These are phyloP conservation scores for Lota lota DNA, from an alignment of 2,113 vertebrate genomes.

Conservation along the genomic window DNA sequence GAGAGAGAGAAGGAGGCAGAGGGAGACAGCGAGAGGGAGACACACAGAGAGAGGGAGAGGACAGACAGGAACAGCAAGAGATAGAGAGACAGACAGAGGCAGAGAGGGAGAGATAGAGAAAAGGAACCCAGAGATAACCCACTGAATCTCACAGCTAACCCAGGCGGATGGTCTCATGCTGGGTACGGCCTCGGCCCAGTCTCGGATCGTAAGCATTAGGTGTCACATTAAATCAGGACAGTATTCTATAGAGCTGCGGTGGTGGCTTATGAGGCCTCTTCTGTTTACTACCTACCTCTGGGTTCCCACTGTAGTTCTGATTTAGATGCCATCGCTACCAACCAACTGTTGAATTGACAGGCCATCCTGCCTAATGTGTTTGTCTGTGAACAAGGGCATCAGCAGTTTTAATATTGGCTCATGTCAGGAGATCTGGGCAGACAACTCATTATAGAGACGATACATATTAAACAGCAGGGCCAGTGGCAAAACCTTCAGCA, in stretches of 20 bases:
- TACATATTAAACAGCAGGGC: too few relatives aligned
- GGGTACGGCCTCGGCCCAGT: conserved; percentile 7
- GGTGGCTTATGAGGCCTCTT: conserved; percentile 7
- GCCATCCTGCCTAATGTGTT: conserved; percentile 14
- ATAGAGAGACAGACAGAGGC: conserved; percentile 1
- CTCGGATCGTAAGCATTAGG: conserved; percentile 31
- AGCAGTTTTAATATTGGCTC: too few relatives aligned
- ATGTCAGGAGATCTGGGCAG: too few relatives aligned
- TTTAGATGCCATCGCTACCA: neutral
- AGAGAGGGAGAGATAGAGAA: neutral
- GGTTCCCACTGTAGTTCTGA: neutral
- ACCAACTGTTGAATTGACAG: conserved; percentile 10
- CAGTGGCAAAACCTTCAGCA: too few relatives aligned
- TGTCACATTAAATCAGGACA: conserved; percentile 38
- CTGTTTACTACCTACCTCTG: conserved; percentile 25
- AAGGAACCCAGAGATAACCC: neutral
- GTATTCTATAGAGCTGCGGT: conserved; percentile 45
- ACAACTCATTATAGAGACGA: too few relatives aligned
- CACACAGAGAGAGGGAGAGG: too few relatives aligned
- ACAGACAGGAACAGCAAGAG: too few relatives aligned
- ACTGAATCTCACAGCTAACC: conserved; percentile 26
- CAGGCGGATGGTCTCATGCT: conserved; percentile 16
- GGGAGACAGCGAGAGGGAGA: neutral
- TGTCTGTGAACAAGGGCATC: conserved; percentile 11
- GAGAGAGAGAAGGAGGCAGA: neutral